phyloP scores from a whole-genome alignment of 1,140 invertebrate genomes.

The Hetaerina americana region DNA sequence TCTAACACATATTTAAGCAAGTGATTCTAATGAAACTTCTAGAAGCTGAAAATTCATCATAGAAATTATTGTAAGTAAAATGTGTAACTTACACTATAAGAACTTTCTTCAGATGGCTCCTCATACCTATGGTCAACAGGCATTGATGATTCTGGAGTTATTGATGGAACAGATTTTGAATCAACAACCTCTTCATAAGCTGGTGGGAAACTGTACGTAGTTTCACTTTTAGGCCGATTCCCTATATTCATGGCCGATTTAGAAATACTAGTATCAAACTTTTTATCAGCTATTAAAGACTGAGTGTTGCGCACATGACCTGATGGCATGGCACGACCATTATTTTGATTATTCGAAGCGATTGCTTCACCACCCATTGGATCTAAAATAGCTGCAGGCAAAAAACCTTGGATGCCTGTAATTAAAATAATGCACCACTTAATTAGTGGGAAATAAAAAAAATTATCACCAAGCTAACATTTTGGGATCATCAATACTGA shows the following conservation, averaged over 20 bases:
- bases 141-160: background rate
- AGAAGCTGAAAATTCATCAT: no score
- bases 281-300: background rate
- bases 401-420: conserved; percentile 24
- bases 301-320: background rate
- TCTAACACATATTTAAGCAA: no score
- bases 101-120: background rate
- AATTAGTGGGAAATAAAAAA: no score
- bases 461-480: no score
- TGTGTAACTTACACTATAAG: background rate
- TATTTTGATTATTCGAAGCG: no score
- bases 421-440: no score
- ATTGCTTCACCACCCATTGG: conserved; percentile 7
- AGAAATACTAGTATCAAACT: background rate
- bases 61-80: no score
- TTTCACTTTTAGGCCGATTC: background rate
- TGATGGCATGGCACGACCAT: no score
- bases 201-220: background rate
- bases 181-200: background rate
- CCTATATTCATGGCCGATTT: no score
- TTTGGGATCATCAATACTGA: background rate
- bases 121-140: background rate
- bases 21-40: no score
- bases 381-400: conserved; percentile 24
- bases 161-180: background rate